Percentiles rank a stretch among this genome's conserved stretches.
These are phyloP conservation scores for Diplazon laetatorius DNA, from an alignment of 2,888 invertebrate species.

Conservation along the genomic window DNA sequence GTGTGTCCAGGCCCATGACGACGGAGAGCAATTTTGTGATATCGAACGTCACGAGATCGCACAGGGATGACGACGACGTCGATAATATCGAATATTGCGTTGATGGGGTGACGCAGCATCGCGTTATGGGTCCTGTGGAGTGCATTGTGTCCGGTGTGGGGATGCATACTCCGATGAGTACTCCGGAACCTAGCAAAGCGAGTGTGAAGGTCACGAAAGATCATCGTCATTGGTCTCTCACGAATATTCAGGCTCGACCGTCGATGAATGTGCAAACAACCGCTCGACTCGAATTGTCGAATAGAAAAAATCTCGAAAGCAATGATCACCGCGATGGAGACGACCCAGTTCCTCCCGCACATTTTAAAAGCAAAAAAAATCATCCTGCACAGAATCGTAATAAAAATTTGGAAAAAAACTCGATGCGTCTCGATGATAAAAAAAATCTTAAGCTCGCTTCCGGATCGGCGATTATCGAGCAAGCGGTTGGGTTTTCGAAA, in stretches of 20 bases:
- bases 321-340: background rate
- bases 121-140: constrained; percentile 63
- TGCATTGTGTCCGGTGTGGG: constrained; percentile 68
- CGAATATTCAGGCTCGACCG: constrained; percentile 49
- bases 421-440: background rate
- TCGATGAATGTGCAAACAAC: background rate
- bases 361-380: background rate
- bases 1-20: constrained; percentile 69
- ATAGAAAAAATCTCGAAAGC: constrained; percentile 11
- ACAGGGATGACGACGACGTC: constrained; percentile 54
- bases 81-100: constrained; percentile 70
- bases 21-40: constrained; percentile 71
- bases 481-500: background rate
- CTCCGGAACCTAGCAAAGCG: constrained; percentile 70
- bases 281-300: background rate
- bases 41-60: constrained; percentile 68
- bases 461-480: background rate
- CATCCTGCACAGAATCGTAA: background rate
- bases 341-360: constrained; percentile 8
- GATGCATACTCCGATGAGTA: constrained; percentile 72
- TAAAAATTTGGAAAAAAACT: constrained; percentile 12
- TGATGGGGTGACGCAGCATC: constrained; percentile 69
- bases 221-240: constrained; percentile 72
- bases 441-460: constrained; percentile 5
- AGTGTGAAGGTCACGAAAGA: constrained; percentile 57